Base-by-base conservation (phyloP, 2,888 invertebrate species). In the Brachypterus glaber region DNA sequence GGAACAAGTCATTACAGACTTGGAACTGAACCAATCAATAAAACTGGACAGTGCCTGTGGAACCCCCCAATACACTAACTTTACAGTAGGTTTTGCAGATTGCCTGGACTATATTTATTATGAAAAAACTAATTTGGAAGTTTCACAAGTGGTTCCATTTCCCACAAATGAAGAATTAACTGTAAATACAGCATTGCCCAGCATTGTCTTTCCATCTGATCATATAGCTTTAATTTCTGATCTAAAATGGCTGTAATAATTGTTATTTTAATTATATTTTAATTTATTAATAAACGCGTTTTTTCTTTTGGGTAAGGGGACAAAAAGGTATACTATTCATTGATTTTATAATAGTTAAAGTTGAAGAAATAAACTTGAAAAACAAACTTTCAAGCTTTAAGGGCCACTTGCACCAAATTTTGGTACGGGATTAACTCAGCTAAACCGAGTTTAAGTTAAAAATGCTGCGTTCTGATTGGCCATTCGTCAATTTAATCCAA, bases 101-200 rank as follows among this genome's bases (percentile, higher is more conserved):
- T 92, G 91, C 43, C 69, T 96, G 39, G 96, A 96, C 67, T 95
- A 95, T 56, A 92, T 96, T 54, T 92, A 79, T 64, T 85, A 83
- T 56, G 82, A 90, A 51, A 73, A 68, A 43, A 66, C 74, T 38
- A 67, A 71, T 36, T 63, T 87, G 11, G 56, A 66, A 50, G 76
- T 88, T 1, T 64, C 72, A 30, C 71, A 83, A 72, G 77, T 84
- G 1, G 73, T 92, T 39, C 91, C 92, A 0, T 67, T 91, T 51
- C 92, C 93, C 0, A 76, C 75, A 31, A 69, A 77, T 27, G 84
- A 86, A 50, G 85, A 91, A 58, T 68, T 96, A 13, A 73, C 67
- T 36, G 67, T 76, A 36, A 69, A 88, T 54, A 73, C 67, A 25
- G 95, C 89, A 2, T 72, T 96, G 44, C 97, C 97, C 0, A 93